A percentile compares a stretch with the other conserved stretches of the same genome.
Evolutionary conservation across 2,797 vertebrate genomes (phyloP).

Genomic region (Pempheris klunzingeri): DNA sequence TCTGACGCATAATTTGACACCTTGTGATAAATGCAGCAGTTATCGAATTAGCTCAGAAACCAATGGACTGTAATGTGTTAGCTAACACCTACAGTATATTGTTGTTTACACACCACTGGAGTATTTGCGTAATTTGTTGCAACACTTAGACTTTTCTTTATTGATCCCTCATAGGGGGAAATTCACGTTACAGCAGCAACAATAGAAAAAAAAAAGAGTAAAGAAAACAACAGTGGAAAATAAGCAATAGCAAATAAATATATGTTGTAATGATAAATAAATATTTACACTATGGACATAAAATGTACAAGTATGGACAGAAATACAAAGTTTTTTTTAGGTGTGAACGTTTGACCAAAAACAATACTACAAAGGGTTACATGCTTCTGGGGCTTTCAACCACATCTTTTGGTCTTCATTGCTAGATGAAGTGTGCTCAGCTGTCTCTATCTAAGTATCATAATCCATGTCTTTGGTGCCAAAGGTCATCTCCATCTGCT

Average conservation of each 20-base stretch:
- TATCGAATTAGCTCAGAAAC: constrained; percentile 4
- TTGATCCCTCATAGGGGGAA: too few species aligned
- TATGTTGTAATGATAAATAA: too few species aligned
- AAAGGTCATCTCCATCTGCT: neutral
- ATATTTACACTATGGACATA: too few species aligned
- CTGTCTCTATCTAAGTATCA: neutral
- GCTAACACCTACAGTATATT: neutral
- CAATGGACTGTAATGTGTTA: neutral
- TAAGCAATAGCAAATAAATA: too few species aligned
- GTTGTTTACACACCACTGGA: neutral
- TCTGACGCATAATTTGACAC: constrained; percentile 12
- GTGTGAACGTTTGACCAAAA: neutral
- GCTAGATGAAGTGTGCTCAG: neutral
- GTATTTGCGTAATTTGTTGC: neutral
- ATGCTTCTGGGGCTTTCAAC: neutral
- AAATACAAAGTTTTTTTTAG: neutral
- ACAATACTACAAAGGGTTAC: neutral
- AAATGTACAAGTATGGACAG: too few species aligned
- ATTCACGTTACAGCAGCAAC: too few species aligned
- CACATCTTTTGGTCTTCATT: neutral
- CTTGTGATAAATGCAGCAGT: constrained; percentile 1
- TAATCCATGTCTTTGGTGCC: neutral
- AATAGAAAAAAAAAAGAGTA: too few species aligned
- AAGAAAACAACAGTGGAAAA: too few species aligned
- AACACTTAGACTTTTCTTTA: too few species aligned